These are phyloP conservation scores for Pachyramphus minor DNA, from an alignment of 2,113 vertebrate species.

Conservation along the genomic window DNA sequence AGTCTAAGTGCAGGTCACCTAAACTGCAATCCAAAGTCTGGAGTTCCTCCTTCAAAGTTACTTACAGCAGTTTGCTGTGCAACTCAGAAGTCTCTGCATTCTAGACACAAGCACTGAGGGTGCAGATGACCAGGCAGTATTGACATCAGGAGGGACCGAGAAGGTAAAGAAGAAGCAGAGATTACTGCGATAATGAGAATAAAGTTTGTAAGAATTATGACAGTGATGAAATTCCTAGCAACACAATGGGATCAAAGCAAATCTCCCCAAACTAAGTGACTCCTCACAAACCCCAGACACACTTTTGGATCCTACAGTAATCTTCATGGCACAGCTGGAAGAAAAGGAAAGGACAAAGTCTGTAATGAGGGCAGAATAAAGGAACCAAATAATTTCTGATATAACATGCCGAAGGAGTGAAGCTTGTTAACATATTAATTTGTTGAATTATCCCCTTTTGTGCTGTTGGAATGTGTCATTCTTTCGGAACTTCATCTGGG, in stretches of 20 bases:
- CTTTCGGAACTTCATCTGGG: slow-evolving; percentile 7
- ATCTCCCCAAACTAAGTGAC: not conserved
- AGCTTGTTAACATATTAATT: slow-evolving; percentile 31
- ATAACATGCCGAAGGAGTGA: not conserved
- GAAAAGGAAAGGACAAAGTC: not conserved
- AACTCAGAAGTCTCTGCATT: not conserved
- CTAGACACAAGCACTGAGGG: not conserved
- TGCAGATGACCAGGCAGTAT: not conserved
- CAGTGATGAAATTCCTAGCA: not conserved
- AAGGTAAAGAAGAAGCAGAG: not conserved
- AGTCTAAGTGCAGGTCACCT: not conserved
- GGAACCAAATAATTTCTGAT: not conserved
- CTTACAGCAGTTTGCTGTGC: not conserved
- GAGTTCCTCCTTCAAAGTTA: not conserved
- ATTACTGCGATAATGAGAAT: not conserved
- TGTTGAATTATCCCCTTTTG: slow-evolving; percentile 5
- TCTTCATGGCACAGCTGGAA: not conserved
- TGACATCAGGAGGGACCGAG: not conserved
- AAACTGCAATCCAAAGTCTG: not conserved
- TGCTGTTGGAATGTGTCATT: not conserved
- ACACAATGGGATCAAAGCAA: not conserved
- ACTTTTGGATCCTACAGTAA: not conserved
- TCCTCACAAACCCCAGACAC: not conserved
- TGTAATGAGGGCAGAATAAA: not conserved
- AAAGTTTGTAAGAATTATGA: not conserved